Evolutionary conservation across 2,797 vertebrate genomes (phyloP), one percentile per base, ranked within the genome.

Genomic region (Tangara arthus): DNA sequence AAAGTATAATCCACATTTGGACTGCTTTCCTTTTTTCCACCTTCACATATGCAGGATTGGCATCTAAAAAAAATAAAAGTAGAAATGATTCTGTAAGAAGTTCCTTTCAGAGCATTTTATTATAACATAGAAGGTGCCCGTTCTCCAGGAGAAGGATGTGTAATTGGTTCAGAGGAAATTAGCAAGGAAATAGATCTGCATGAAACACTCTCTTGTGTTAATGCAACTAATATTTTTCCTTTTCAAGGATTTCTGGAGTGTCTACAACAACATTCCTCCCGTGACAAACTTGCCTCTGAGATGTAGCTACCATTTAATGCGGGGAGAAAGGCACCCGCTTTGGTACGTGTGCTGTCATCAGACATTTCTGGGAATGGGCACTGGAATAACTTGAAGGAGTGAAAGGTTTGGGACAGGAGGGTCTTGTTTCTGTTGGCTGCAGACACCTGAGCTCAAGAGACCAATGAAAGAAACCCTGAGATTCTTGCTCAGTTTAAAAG

Each of bases 301-400:
- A 97, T 99, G 98, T 46, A 99, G 99, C 95, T 99, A 99, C 96
- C 99, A 99, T 93, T 97, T 99, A 97, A 99, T 99, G 99, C 97
- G 98, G 96, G 99, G 99, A 89, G 99, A 99, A 96, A 98, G 99
- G 91, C 98, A 99, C 85, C 99, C 98, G 0, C 98, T 99, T 37
- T 99, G 99, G 99, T 99, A 96, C 57, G 98, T 97, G 8, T 76
- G 69, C 39, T 88, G 8, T 87, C 15, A 3, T 15, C 5, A 20
- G 34, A 15, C 14, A 7, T 20, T 68, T 34, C 70, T 95, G 84
- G 69, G 66, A 61, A 32, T 3, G 24, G 39, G 39, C 47, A 59
- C 34, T 30, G 79, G 49, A 46, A 52, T 50, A 63, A 30, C n/a
- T 53, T 44, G 9, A 44, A 35, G 23, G 15, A 60, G 37, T n/a